Evolutionary conservation across 2,797 vertebrate genomes (phyloP).

Genomic region (Ataeniobius toweri): DNA sequence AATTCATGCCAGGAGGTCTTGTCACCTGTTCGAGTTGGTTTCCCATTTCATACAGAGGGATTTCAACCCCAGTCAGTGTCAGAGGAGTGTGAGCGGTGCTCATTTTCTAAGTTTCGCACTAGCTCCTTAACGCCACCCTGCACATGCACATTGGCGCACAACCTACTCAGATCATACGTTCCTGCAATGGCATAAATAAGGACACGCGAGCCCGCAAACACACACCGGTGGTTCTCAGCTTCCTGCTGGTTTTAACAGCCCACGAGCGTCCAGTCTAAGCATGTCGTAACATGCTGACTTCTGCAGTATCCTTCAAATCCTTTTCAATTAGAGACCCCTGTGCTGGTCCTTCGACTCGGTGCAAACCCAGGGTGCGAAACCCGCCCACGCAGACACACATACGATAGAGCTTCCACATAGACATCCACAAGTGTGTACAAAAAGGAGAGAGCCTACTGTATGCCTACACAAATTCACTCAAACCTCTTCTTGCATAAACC

Average conservation of each 20-base stretch:
- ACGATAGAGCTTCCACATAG: conserved; percentile 27
- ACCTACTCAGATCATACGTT: conserved; percentile 28
- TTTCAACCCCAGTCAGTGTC: conserved; percentile 60
- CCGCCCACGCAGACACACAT: conserved; percentile 42
- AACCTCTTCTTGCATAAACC: conserved; percentile 49
- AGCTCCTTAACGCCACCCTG: conserved; percentile 25
- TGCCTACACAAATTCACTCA: conserved; percentile 21
- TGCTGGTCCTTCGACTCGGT: conserved; percentile 65
- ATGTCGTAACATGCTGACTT: conserved; percentile 74
- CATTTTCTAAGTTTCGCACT: conserved; percentile 50
- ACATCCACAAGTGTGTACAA: conserved; percentile 38
- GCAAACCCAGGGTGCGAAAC: conserved; percentile 65
- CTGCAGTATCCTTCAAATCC: conserved; percentile 76
- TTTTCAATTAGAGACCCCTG: conserved; percentile 83
- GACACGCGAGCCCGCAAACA: conserved; percentile 31
- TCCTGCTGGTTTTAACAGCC: conserved; percentile 76
- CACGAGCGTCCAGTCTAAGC: conserved; percentile 72
- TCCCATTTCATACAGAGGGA: conserved; percentile 46
- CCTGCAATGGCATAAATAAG: conserved; percentile 36
- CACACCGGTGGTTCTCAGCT: conserved; percentile 65
- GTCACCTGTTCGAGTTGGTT: conserved; percentile 71
- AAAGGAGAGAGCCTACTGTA: conserved; percentile 52
- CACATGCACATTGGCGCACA: conserved; percentile 43
- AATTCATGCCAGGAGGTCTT: conserved; percentile 54
- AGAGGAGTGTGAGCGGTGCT: conserved; percentile 36